Evolutionary conservation across 2,797 vertebrate genomes (phyloP), one percentile per base, ranked within the genome.

Genomic region (Meda fulgida): DNA sequence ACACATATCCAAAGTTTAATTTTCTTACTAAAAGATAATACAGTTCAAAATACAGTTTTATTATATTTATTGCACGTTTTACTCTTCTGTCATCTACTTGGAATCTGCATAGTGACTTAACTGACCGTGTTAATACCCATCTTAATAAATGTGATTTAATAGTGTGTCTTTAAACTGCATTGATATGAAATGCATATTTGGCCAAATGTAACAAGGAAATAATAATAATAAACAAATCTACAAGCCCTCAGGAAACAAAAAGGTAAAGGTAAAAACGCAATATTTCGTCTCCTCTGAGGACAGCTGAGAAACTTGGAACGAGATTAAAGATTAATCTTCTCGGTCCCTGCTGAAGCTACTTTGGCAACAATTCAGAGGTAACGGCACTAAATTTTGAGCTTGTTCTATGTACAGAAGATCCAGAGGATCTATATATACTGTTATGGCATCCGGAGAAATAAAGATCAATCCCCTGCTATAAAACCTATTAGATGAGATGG

Each of bases 261-360:
- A 60, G 29, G 14, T 67, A 36, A n/a, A n/a, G n/a, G n/a, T n/a
- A n/a, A n/a, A n/a, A 75, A 84, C n/a, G 48, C 26, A 23, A 51
- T 71, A 75, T 23, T n/a, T 48, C 1, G 1, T 82, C 13, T 11
- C 23, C 71, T 83, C 67, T 66, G 51, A 85, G 80, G 67, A 85
- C 77, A 72, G 76, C 71, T 86, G 63, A 53, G 71, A 81, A 81
- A 38, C 85, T 72, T 80, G 72, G 77, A 85, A 79, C 43, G 19
- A 89, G 86, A 89, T 89, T 89, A 85, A 85, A 87, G 86, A 87
- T 79, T 78, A 63, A 87, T 87, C 86, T 84, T 81, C 84, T 72
- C 55, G 40, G 73, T 81, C 71, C 79, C 80, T 77, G 51, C 76
- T 87, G 80, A 55, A 85, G 85, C 46, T 80, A 63, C 83, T 85